Evolutionary conservation across 2,113 vertebrate species (phyloP).

Genomic region (Synodontis membranacea): DNA sequence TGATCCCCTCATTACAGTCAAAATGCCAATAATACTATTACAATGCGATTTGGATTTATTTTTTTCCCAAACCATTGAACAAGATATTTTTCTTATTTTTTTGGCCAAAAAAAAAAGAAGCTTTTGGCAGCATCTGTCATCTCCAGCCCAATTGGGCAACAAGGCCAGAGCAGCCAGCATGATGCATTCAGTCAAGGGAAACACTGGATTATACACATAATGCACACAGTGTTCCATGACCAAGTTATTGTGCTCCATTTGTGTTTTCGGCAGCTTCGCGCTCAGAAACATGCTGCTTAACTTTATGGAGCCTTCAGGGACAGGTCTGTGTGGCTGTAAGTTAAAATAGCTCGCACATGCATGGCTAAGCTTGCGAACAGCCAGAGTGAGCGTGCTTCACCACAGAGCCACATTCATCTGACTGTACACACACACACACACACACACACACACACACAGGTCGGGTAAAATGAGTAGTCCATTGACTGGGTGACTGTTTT

Average conservation of each 20-base stretch:
- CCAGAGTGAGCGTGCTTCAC: conserved; percentile 61
- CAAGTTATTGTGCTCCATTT: conserved; percentile 24
- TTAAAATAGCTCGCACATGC: conserved; percentile 71
- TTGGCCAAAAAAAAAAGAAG: not conserved
- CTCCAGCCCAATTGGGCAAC: conserved; percentile 8
- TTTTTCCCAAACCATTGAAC: conserved; percentile 26
- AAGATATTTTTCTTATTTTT: not conserved
- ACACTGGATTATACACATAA: conserved; percentile 20
- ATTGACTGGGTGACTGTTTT: conserved; percentile 67
- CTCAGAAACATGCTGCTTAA: conserved; percentile 27
- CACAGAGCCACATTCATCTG: conserved; percentile 69
- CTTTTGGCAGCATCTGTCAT: conserved; percentile 12
- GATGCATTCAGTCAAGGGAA: conserved; percentile 28
- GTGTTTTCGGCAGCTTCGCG: conserved; percentile 20
- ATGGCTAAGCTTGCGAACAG: conserved; percentile 67
- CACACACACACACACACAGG: conserved; percentile 56
- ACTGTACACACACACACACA: conserved; percentile 53
- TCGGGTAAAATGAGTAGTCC: conserved; percentile 67
- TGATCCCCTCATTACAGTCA: conserved; percentile 29
- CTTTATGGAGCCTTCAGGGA: conserved; percentile 52
- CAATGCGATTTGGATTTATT: not conserved
- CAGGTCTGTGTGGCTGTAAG: conserved; percentile 60
- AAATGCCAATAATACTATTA: conserved; percentile 30
- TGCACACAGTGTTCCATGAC: conserved; percentile 21
- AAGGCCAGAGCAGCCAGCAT: conserved; percentile 3